Percentiles rank a stretch among this genome's conserved stretches.
phyloP scores from a whole-genome alignment of 2,888 invertebrate genomes.

The Cyclophora punctaria region DNA sequence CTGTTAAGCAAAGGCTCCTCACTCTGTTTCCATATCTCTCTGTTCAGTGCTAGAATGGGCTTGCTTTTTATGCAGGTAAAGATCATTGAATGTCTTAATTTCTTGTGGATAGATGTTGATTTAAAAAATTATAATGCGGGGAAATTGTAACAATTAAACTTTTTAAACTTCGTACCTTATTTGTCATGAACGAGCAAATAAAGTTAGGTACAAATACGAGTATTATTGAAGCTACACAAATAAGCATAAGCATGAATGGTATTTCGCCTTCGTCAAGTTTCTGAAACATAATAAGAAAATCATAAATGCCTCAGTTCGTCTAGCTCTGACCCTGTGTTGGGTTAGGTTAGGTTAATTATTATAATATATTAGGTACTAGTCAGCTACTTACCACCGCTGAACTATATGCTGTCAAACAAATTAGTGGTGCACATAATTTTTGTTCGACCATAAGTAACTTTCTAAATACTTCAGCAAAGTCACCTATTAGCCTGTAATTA shows the following conservation, averaged over 20 bases:
- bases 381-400: not conserved
- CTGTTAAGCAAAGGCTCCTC: no score
- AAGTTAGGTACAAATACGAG: conserved; percentile 12
- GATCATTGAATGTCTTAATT: no score
- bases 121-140: no score
- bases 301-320: not conserved
- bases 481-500: conserved; percentile 34
- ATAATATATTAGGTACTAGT: not conserved
- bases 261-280: conserved; percentile 16
- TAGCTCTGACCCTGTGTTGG: not conserved
- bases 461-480: conserved; percentile 39
- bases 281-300: conserved; percentile 9
- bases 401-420: not conserved
- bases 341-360: not conserved
- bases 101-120: no score
- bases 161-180: conserved; percentile 11
- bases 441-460: conserved; percentile 33
- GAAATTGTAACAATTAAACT: no score
- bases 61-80: no score
- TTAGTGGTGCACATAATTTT: not conserved
- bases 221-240: conserved; percentile 5
- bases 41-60: no score
- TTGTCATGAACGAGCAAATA: conserved; percentile 14
- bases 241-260: conserved; percentile 7
- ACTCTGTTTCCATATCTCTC: no score